phyloP scores from a whole-genome alignment of 2,113 vertebrate species.

The Xiphophorus hellerii region DNA sequence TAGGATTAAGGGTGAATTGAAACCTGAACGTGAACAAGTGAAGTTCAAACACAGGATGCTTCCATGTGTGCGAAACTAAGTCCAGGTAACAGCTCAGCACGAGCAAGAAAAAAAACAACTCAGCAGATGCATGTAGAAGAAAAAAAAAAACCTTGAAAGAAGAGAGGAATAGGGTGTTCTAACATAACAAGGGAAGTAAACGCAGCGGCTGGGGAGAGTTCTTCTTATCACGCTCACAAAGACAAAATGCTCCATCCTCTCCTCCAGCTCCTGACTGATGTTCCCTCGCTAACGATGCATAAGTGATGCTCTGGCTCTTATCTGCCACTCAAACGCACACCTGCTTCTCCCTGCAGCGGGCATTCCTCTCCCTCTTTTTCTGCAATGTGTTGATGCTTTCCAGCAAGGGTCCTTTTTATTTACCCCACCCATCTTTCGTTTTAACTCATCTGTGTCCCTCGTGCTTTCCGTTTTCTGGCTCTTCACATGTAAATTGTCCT shows the following conservation, averaged over 20 bases:
- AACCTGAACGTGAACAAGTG: not conserved
- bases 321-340: constrained; percentile 69
- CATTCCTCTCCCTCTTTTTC: constrained; percentile 14
- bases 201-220: constrained; percentile 22
- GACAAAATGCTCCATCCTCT: constrained; percentile 35
- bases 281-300: constrained; percentile 65
- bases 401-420: constrained; percentile 16
- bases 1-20: not conserved
- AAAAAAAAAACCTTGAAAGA: constrained; percentile 8
- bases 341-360: constrained; percentile 41
- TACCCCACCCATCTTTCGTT: not conserved
- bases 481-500: constrained; percentile 25
- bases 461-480: constrained; percentile 27
- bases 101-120: constrained; percentile 13
- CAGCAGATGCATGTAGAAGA: not conserved
- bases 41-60: not conserved
- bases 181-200: constrained; percentile 53
- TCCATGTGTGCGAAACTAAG: not conserved
- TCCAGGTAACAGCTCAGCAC: constrained; percentile 17
- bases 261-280: constrained; percentile 62
- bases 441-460: constrained; percentile 13
- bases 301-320: constrained; percentile 69
- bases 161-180: constrained; percentile 25
- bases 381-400: constrained; percentile 38
- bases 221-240: constrained; percentile 49